These are phyloP conservation scores for Drosophila putrida DNA, from an alignment of 2,888 invertebrate species.

Conservation along the genomic window DNA sequence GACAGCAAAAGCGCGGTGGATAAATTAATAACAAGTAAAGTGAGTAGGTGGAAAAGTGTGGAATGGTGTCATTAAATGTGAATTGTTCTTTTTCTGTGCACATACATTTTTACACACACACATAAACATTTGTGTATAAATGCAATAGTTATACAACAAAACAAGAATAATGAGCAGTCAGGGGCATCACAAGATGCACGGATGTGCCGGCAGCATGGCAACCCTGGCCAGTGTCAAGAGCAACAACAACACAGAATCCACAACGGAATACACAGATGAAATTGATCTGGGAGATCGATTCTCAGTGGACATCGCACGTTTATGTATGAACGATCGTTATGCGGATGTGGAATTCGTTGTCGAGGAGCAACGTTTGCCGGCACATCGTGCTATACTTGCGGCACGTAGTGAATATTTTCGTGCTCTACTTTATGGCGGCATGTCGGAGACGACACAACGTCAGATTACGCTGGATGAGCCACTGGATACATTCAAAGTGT, in stretches of 20 bases:
- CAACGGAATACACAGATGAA: constrained; percentile 86
- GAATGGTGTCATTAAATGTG: constrained; percentile 4
- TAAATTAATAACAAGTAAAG: constrained; percentile 19
- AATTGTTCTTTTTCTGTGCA: constrained; percentile 4
- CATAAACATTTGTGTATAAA: too few species aligned
- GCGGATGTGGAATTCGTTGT: constrained; percentile 96
- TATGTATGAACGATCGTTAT: constrained; percentile 95
- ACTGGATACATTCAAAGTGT: constrained; percentile 93
- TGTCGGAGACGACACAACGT: constrained; percentile 90
- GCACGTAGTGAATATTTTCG: constrained; percentile 98
- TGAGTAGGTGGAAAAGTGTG: constrained; percentile 5
- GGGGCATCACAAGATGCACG: constrained; percentile 86
- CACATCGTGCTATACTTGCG: constrained; percentile 92
- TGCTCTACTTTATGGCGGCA: constrained; percentile 92
- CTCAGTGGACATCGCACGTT: constrained; percentile 93
- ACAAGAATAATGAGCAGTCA: constrained; percentile 83
- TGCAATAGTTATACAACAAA: constrained; percentile 45
- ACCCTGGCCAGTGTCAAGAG: constrained; percentile 82
- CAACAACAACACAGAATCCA: constrained; percentile 23
- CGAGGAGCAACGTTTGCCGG: constrained; percentile 88
- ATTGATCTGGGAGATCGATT: constrained; percentile 89
- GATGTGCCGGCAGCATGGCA: constrained; percentile 80
- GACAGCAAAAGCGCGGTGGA: constrained; percentile 1
- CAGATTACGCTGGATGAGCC: constrained; percentile 95
- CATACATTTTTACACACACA: too few species aligned